A percentile compares a stretch with the other conserved stretches of the same genome.
Evolutionary conservation across 2,113 vertebrate genomes (phyloP).

Genomic region (Phycodurus eques): DNA sequence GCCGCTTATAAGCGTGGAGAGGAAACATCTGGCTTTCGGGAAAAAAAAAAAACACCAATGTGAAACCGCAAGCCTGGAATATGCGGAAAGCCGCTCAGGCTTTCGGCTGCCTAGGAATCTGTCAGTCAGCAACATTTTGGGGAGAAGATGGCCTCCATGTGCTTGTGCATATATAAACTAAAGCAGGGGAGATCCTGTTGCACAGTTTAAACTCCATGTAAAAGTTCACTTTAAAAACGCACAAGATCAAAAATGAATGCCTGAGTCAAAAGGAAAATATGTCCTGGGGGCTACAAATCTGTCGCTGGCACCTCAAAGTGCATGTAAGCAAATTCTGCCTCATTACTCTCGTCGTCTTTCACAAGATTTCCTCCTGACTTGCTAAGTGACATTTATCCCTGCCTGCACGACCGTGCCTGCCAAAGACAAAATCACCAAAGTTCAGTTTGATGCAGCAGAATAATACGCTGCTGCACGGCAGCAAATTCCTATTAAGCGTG

Average conservation of each 20-base stretch:
- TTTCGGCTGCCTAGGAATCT: conserved; percentile 66
- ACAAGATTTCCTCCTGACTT: background rate
- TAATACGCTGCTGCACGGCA: background rate
- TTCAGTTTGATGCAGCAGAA: background rate
- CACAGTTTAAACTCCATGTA: background rate
- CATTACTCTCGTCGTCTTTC: background rate
- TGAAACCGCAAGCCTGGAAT: conserved; percentile 63
- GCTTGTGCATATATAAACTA: conserved; percentile 25
- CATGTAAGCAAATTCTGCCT: conserved; percentile 13
- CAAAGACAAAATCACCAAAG: background rate
- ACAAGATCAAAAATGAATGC: background rate
- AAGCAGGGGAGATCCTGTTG: conserved; percentile 5
- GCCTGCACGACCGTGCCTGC: background rate
- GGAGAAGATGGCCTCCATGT: conserved; percentile 46
- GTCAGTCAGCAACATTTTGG: conserved; percentile 68
- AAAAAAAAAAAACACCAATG: conserved; percentile 48
- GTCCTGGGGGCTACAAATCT: conserved; percentile 13
- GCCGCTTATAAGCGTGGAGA: background rate
- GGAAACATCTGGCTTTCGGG: conserved; percentile 62
- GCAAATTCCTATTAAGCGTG: background rate
- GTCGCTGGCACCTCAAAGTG: conserved; percentile 27
- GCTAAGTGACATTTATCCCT: background rate
- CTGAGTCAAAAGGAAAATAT: background rate
- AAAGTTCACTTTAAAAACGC: background rate
- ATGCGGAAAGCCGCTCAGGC: conserved; percentile 55